Base-by-base conservation (phyloP, 2,888 invertebrate species). In the Lordiphosa andalusiaca region DNA sequence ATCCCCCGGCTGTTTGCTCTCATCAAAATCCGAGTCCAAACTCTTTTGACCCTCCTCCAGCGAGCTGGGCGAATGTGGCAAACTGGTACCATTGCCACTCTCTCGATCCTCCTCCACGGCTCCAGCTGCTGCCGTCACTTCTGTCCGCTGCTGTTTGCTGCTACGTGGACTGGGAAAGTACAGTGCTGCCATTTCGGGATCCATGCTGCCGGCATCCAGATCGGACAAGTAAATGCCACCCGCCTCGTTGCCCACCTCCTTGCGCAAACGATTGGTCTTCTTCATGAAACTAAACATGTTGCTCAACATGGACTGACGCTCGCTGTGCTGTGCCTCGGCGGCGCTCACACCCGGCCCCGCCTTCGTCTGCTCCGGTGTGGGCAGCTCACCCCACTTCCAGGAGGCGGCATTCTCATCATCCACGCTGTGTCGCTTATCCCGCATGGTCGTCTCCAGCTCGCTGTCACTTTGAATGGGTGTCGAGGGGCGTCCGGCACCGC, bases 231-330 rank as follows among this genome's bases (percentile, higher is more conserved):
- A 98, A 71, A 98, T 95, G 74, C 95, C 95, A 70, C 95, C 95
- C 10, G 93, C 91, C 60, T 87, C 85, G 25, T 72, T 83, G 92
- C 54, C 64, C 25, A 51, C 91, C 86, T 86, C 91, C 78, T 91
- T 92, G 67, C 92, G 90, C 75, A 92, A 90, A 73, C 92, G 91
- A 85, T 92, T 92, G 37, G 92, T 93, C 82, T 93, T 93, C 88
- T 94, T 93, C 95, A 98, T 98, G 90, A 98, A 98, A 71, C 95
- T 95, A 89, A 98, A 95, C 95, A 98, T 95, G 80, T 95, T 95
- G 87, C 95, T 94, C 67, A 97, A 91, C 92, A 96, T 95, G 38
- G 96, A 96, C 67, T 90, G 90, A 42, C 90, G 89, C 65, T 89
- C 88, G 23, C 81, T 86, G 13, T 88, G 86, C 21, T 64, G 59